Percentiles rank a stretch among this genome's conserved stretches.
Conservation (phyloP, 2,797 vertebrate species). For the Triplophysa bombifrons region DNA sequence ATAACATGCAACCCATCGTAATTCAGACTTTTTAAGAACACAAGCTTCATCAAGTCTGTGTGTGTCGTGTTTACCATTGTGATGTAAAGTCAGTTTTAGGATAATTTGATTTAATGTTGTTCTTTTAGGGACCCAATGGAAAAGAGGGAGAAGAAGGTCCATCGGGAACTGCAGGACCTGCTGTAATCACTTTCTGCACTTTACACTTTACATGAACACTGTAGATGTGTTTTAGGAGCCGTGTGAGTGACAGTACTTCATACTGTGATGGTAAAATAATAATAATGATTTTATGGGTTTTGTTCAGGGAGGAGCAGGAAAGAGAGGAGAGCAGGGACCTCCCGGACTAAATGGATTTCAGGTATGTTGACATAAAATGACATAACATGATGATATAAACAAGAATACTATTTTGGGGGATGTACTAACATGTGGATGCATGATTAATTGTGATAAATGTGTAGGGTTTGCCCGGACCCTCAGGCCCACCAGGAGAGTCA, state of each 20-base stretch:
- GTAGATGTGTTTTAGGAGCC: not conserved
- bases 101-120: constrained; percentile 6
- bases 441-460: constrained; percentile 25
- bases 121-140: constrained; percentile 86
- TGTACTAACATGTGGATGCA: too few relatives aligned
- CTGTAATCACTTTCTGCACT: constrained; percentile 70
- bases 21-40: too few relatives aligned
- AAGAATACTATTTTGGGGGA: too few relatives aligned
- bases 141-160: constrained; percentile 96
- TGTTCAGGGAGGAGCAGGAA: constrained; percentile 87
- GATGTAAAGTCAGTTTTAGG: not conserved
- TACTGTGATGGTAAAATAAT: not conserved
- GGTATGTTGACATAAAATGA: constrained; percentile 66
- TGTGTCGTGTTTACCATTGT: not conserved
- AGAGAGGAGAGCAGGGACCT: constrained; percentile 94
- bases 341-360: constrained; percentile 93
- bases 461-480: constrained; percentile 92
- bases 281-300: not conserved
- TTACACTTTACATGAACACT: not conserved
- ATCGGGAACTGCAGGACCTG: constrained; percentile 87
- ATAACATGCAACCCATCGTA: too few relatives aligned
- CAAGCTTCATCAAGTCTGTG: too few relatives aligned
- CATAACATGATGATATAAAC: not conserved
- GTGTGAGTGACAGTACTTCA: too few relatives aligned
- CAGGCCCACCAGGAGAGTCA: constrained; percentile 91